Base-by-base conservation (phyloP, 2,113 vertebrate genomes). In the Andinoacara biseriatus region DNA sequence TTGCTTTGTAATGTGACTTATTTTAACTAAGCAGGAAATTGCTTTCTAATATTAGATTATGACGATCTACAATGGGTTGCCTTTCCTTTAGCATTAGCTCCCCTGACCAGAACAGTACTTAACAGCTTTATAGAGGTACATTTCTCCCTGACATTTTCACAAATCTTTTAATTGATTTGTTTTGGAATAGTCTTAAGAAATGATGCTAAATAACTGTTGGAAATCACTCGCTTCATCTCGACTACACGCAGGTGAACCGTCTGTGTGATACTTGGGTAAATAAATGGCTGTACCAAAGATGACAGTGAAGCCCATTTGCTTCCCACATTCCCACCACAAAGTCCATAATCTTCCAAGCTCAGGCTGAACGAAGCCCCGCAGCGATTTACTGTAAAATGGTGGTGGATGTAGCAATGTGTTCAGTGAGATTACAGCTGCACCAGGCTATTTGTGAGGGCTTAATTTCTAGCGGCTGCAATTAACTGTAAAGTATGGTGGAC, bases 371-470 rank as follows among this genome's bases (percentile, higher is more conserved):
- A 78, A 84, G 74, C 78, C 69, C 60, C 10, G 54, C 26, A 29
- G 43, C 5, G 29, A 38, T 60, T 65, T 76, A 81, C 67, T 62
- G 76, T 85, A 86, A 91, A 88, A 90, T 88, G 84, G 86, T 88
- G 85, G 84, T 78, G 72, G 54, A 74, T 58, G 54, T 14, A 77
- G 40, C 15, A 62, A 59, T 76, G 46, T 83, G 67, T 86, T 81
- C 26, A 60, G 59, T 1, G 31, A 84, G 78, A 85, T 79, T 79
- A 57, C 22, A 80, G 3, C 56, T 52, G 78, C 38, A 79, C 29
- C 31, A 11, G 38, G 67, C 33, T 80, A 26, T 72, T 84, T 72
- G 72, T 81, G 61, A n/a, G 52, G 31, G 11, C 69, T 81, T 83
- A 22, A 49, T 58, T 38, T 67, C 29, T 57, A 29, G 46, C 46